Percentiles rank a stretch among this genome's conserved stretches.
phyloP scores from a whole-genome alignment of 2,797 vertebrate genomes.

The Picus viridis region DNA sequence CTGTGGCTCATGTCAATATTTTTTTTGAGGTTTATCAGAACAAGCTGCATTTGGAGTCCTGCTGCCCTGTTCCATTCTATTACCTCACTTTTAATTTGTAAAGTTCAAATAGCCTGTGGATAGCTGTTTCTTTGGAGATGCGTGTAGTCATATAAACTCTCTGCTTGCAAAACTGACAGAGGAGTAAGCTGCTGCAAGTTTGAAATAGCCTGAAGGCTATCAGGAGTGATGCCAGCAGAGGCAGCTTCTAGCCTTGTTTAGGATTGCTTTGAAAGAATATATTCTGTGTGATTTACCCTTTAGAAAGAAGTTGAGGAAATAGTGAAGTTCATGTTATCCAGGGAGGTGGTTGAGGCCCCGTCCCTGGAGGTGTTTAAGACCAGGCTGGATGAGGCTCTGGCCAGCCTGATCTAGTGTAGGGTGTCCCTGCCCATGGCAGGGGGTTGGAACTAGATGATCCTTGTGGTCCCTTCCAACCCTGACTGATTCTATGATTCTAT shows the following conservation, averaged over 20 bases:
- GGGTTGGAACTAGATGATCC: no score
- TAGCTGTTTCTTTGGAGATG: background rate
- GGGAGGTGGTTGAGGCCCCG: no score
- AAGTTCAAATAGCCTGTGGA: background rate
- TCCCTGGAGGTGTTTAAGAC: no score
- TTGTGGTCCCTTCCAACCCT: no score
- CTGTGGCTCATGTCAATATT: accelerated
- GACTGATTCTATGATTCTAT: no score
- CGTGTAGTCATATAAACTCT: accelerated
- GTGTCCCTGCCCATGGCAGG: no score
- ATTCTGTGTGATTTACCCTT: background rate
- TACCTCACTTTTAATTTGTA: background rate
- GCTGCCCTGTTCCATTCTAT: background rate
- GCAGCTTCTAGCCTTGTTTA: background rate
- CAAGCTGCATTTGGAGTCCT: background rate
- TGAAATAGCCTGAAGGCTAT: background rate
- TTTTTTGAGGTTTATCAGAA: background rate
- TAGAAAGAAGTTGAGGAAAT: background rate
- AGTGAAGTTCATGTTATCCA: no score
- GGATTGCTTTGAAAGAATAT: background rate
- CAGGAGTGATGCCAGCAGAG: background rate
- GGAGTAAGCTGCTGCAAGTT: background rate
- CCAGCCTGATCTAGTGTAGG: no score
- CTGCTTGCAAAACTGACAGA: background rate
- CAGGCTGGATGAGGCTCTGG: no score